Evolutionary conservation across 1,140 invertebrate genomes (phyloP).

Genomic region (Leptopilina boulardi): DNA sequence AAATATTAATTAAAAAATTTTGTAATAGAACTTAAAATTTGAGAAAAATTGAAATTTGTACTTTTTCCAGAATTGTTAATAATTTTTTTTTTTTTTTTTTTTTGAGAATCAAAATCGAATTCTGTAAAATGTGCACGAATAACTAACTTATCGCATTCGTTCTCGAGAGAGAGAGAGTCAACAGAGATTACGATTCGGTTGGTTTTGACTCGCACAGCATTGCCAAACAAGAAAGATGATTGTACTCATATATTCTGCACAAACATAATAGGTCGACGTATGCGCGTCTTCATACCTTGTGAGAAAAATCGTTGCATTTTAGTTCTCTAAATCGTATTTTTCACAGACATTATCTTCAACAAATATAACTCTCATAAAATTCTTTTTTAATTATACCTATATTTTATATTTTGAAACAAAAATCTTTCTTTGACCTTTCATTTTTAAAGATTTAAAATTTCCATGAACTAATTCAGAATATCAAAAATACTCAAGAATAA

Average conservation of each 20-base stretch:
- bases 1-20: no score
- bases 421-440: no score
- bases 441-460: no score
- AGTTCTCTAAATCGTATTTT: not conserved
- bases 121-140: slow-evolving; percentile 23
- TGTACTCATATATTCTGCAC: slow-evolving; percentile 27
- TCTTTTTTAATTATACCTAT: not conserved
- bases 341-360: not conserved
- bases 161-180: slow-evolving; percentile 38
- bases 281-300: not conserved
- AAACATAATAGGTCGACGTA: not conserved
- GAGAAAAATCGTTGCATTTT: not conserved
- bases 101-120: slow-evolving; percentile 25
- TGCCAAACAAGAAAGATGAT: slow-evolving; percentile 41
- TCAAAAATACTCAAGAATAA: no score
- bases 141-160: slow-evolving; percentile 34
- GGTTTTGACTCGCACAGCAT: slow-evolving; percentile 37
- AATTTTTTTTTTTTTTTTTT: not conserved
- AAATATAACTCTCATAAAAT: not conserved
- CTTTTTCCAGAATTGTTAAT: no score
- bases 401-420: no score
- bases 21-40: no score
- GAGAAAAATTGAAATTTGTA: no score
- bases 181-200: slow-evolving; percentile 45
- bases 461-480: no score